Conservation (phyloP, 2,888 invertebrate genomes). For the Nipponacmea schrenckii region DNA sequence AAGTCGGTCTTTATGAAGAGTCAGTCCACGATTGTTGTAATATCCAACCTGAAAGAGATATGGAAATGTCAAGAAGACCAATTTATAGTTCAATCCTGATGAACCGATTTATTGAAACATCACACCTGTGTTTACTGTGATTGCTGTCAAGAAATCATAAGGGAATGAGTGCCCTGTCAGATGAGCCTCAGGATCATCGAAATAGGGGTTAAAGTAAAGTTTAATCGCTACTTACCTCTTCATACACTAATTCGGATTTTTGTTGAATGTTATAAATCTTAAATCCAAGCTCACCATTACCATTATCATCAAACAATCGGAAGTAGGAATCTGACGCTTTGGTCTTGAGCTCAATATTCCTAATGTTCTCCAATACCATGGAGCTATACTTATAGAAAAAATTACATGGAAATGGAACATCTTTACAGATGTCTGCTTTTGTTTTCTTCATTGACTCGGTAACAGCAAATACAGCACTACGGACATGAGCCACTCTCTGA, state of each 20-base stretch:
- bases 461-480: conserved; percentile 51
- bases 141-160: not conserved
- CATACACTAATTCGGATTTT: conserved; percentile 20
- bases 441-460: conserved; percentile 43
- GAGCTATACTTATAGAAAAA: conserved; percentile 24
- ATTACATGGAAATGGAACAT: conserved; percentile 41
- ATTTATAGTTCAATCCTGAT: not conserved
- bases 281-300: conserved; percentile 56
- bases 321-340: conserved; percentile 21
- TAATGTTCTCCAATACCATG: conserved; percentile 6
- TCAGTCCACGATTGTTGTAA: conserved; percentile 19
- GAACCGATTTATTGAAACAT: not conserved
- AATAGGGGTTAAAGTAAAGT: too few relatives aligned
- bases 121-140: not conserved
- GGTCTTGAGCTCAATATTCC: conserved; percentile 21
- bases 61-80: not conserved
- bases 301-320: conserved; percentile 46
- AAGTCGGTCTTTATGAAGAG: conserved; percentile 15
- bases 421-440: conserved; percentile 39
- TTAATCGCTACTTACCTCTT: conserved; percentile 31
- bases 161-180: too few relatives aligned
- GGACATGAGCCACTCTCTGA: conserved; percentile 49
- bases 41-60: conserved; percentile 24
- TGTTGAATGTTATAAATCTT: conserved; percentile 48
- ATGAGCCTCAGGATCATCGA: too few relatives aligned